Conservation (phyloP, 2,888 invertebrate species). For the Pimpla rufipes region DNA sequence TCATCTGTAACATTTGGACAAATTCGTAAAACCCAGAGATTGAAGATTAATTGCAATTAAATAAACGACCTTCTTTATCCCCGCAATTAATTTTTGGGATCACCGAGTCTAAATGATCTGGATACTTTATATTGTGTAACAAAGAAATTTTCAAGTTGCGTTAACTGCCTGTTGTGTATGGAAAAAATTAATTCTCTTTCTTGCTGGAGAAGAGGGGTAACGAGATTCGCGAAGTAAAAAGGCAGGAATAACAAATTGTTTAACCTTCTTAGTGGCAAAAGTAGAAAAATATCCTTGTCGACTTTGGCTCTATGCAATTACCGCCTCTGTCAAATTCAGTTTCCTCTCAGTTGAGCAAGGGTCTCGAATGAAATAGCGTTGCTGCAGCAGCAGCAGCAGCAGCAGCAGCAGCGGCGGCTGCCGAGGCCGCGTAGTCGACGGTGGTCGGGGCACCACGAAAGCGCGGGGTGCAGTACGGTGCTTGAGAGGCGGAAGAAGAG, state of each 20-base stretch:
- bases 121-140: no score
- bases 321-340: slow-evolving; percentile 51
- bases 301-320: slow-evolving; percentile 30
- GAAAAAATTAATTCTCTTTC: no score
- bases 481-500: slow-evolving; percentile 31
- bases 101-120: no score
- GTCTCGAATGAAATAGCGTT: slow-evolving; percentile 42
- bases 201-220: background rate
- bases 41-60: no score
- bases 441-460: slow-evolving; percentile 7
- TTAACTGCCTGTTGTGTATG: no score
- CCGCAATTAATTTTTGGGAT: no score
- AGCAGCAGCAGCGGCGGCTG: no score
- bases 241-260: background rate
- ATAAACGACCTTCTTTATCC: no score
- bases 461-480: background rate
- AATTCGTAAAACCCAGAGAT: no score
- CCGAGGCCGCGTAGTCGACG: background rate
- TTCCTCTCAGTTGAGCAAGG: slow-evolving; percentile 39
- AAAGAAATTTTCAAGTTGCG: no score
- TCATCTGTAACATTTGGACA: background rate
- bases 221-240: background rate
- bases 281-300: slow-evolving; percentile 15
- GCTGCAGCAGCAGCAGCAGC: no score
- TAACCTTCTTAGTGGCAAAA: background rate